Base-by-base conservation (phyloP, 2,113 vertebrate species). In the Mobula birostris region DNA sequence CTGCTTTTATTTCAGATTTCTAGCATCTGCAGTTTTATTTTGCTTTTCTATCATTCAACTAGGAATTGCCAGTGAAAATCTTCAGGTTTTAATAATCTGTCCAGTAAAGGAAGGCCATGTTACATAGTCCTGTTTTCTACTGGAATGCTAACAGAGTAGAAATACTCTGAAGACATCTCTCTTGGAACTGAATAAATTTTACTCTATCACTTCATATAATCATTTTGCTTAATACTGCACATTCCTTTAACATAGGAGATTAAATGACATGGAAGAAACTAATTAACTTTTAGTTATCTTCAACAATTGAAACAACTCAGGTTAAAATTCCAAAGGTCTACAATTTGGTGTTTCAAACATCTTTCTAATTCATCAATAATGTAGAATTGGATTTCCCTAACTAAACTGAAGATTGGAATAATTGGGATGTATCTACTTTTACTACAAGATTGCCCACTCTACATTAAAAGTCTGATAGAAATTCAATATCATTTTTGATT, bases 401-500 rank as follows among this genome's bases (percentile, higher is more conserved):
- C 40, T 74, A 93, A 93, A 70, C 21, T 74, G 9, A 93, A 93
- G 91, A 70, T 48, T 40, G 68, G 56, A 56, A 48, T 11, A 74
- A 74, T 74, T 76, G 91, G 9, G 32, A 95, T n/a, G 95, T 95
- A 95, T 94, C 95, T 95, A 96, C 91, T 95, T 94, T 94, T 5
- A 1, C 83, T 95, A 95, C 94, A 95, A 94, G 94, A 87, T 95
- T 61, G 6, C 56, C 61, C 7, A 94, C 19, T 96, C 94, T 94
- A 95, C 94, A 94, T 95, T 94, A 95, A 95, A 94, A 29, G 94
- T 32, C 74, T 95, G 94, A 95, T 94, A 96, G 94, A 91, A 96
- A 96, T 95, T 95, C 94, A 95, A 76, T 95, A 96, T 90, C 94
- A 95, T 95, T 95, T 96, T 96, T 95, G 96, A 95, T 95, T 96